phyloP scores from a whole-genome alignment of 2,888 invertebrate genomes.

The Mechanitis mazaeus region DNA sequence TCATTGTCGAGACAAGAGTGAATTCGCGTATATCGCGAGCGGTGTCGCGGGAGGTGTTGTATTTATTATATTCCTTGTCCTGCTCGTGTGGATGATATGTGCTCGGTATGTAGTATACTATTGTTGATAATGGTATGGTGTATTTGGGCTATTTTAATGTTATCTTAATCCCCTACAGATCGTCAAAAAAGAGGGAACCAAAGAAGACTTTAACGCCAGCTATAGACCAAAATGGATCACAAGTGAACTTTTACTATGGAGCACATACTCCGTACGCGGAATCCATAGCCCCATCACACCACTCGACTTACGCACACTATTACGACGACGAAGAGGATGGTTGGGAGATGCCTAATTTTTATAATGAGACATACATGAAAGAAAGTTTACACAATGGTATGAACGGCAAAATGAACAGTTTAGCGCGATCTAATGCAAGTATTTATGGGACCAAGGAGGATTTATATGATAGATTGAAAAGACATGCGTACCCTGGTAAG shows the following conservation, averaged over 20 bases:
- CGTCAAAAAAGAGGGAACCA: slow-evolving; percentile 91
- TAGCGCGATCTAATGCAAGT: slow-evolving; percentile 94
- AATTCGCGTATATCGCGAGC: slow-evolving; percentile 95
- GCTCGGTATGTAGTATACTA: slow-evolving; percentile 78
- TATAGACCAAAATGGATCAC: slow-evolving; percentile 93
- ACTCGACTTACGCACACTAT: slow-evolving; percentile 96
- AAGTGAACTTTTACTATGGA: slow-evolving; percentile 97
- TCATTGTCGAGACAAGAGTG: slow-evolving; percentile 93
- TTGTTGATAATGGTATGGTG: neutral
- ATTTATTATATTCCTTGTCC: slow-evolving; percentile 92
- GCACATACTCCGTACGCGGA: slow-evolving; percentile 96
- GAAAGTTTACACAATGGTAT: slow-evolving; percentile 91
- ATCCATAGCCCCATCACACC: slow-evolving; percentile 95
- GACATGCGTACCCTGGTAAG: slow-evolving; percentile 95
- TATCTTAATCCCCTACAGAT: slow-evolving; percentile 61
- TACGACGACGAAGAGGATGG: slow-evolving; percentile 97
- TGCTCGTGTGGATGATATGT: slow-evolving; percentile 98
- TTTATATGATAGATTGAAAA: slow-evolving; percentile 94
- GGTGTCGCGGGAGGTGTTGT: slow-evolving; percentile 96
- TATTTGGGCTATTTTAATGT: neutral
- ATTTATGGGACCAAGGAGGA: slow-evolving; percentile 97
- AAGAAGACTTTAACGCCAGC: slow-evolving; percentile 93
- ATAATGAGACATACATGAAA: slow-evolving; percentile 97
- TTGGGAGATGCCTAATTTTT: slow-evolving; percentile 98
- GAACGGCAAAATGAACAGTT: slow-evolving; percentile 92